A percentile compares a stretch with the other conserved stretches of the same genome.
phyloP scores from a whole-genome alignment of 2,888 invertebrate species.

The Lasioglossum lativentre region DNA sequence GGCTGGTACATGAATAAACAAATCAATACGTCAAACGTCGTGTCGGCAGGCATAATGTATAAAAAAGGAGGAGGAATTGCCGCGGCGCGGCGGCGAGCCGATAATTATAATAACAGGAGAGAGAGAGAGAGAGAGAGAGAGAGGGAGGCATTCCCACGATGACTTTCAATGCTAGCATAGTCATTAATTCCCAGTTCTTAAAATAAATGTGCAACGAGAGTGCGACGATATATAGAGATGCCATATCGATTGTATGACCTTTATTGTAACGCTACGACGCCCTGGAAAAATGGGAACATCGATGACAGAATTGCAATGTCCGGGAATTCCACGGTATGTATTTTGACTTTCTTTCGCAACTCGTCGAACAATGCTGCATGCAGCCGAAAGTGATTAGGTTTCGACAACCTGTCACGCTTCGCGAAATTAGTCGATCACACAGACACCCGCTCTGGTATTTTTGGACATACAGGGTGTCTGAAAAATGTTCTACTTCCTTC shows the following conservation, averaged over 20 bases:
- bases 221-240: constrained; percentile 32
- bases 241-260: constrained; percentile 63
- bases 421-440: background rate
- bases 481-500: too few relatives aligned
- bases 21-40: constrained; percentile 15
- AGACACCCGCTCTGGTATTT: background rate
- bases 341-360: background rate
- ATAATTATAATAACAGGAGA: constrained; percentile 42
- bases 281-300: constrained; percentile 62
- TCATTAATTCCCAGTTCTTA: constrained; percentile 54
- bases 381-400: background rate
- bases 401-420: background rate
- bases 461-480: too few relatives aligned
- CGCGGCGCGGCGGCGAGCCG: background rate
- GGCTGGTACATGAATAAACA: background rate
- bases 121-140: background rate
- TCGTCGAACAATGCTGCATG: background rate
- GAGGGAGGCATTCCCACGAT: constrained; percentile 37
- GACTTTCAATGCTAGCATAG: constrained; percentile 38
- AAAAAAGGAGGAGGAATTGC: constrained; percentile 24
- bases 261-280: constrained; percentile 46
- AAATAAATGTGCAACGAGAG: constrained; percentile 57
- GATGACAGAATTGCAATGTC: constrained; percentile 43
- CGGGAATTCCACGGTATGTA: background rate
- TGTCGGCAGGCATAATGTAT: background rate